phyloP scores from a whole-genome alignment of 2,113 vertebrate genomes.

The Dolichotis patagonum region DNA sequence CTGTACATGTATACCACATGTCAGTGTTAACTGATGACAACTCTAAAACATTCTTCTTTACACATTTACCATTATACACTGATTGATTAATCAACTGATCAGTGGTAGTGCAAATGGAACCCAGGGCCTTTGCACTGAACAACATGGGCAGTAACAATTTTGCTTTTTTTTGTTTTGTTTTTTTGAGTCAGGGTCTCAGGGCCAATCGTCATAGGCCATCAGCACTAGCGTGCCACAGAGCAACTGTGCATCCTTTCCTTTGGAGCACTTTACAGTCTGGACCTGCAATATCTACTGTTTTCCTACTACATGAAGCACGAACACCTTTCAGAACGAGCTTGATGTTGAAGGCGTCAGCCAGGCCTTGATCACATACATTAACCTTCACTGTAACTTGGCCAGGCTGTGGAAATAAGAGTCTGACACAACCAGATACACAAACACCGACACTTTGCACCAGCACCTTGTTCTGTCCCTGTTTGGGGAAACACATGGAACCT shows the following conservation, averaged over 20 bases:
- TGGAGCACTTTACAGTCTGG: not conserved
- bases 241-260: not conserved
- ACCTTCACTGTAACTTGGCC: not conserved
- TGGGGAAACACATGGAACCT: not conserved
- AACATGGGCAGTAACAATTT: not conserved
- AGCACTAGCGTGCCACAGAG: no score
- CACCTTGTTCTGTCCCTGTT: fast-evolving
- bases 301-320: not conserved
- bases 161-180: no score
- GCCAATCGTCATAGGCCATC: not conserved
- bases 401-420: not conserved
- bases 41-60: not conserved
- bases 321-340: not conserved
- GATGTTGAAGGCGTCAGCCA: not conserved
- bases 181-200: not conserved
- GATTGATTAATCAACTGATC: no score
- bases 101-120: not conserved
- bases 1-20: fast-evolving
- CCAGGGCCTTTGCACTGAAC: not conserved
- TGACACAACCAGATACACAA: not conserved
- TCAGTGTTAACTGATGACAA: not conserved
- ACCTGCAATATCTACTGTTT: not conserved
- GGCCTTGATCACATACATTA: not conserved
- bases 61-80: not conserved
- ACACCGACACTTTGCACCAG: not conserved